Base-by-base conservation (phyloP, 2,888 invertebrate species). In the Sylvicola fuscatus region DNA sequence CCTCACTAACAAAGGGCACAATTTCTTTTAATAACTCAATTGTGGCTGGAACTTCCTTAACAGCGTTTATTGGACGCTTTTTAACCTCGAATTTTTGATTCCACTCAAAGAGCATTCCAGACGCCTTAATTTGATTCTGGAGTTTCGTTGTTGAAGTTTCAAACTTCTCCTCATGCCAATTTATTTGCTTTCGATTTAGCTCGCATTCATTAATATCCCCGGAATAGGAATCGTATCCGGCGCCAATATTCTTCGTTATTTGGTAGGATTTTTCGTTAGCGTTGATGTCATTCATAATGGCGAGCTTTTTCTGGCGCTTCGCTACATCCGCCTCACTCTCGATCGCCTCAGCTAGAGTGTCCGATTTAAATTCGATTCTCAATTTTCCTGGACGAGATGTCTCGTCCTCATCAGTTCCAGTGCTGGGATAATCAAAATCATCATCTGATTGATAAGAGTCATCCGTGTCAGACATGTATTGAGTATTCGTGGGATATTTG, bases 281-380 rank as follows among this genome's bases (percentile, higher is more conserved):
- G 38, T 51, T 56, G 2, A 54, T 52, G 3, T 53, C 52, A 42
- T 55, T 56, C 31, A 56, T 57, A 4, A 58, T 57, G 16, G 52
- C 55, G 17, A 54, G 37, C 39, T 56, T 53, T 37, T 49, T 60
- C 47, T 51, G 51, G 2, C 57, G 47, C 42, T 56, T 64, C 45
- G 47, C 45, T 28, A 51, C 46, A 51, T 64, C 58, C n/a, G 54
- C 51, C 37, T 62, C 68, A 3, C 73, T 57, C 46, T 86, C 84
- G 1, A 84, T 69, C 0, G 86, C 84, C 53, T 86, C 86, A 0
- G 86, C 87, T 31, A 82, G 72, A 54, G 82, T 83, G 15, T 81
- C 80, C 1, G 80, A 77, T 46, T 77, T 82, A 49, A 83, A 86
- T 41, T 82, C 77, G 42, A 86, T 86, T 13, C 75, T 66, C 10